Evolutionary conservation across 2,113 vertebrate species (phyloP).

Genomic region (Rhea americana): DNA sequence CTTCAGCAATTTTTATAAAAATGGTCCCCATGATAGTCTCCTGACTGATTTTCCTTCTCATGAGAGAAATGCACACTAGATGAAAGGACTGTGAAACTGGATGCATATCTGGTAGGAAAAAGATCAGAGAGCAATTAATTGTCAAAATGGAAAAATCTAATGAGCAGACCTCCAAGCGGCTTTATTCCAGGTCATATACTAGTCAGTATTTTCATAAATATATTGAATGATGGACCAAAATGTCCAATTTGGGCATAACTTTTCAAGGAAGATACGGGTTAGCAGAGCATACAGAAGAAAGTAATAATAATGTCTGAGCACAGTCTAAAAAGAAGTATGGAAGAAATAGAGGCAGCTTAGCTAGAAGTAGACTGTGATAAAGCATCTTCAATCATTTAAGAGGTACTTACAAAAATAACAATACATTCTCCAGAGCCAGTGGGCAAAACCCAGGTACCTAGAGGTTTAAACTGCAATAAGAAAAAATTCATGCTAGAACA

Average conservation of each 20-base stretch:
- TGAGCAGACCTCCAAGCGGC: neutral
- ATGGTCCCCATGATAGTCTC: too few relatives aligned
- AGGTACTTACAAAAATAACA: neutral
- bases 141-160: neutral
- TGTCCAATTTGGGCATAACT: accelerated
- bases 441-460: neutral
- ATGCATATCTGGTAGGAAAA: neutral
- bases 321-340: neutral
- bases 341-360: neutral
- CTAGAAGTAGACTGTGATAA: neutral
- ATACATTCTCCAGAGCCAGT: neutral
- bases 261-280: neutral
- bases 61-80: neutral
- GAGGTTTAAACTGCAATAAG: neutral
- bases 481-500: neutral
- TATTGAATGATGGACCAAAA: neutral
- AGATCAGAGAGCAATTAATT: neutral
- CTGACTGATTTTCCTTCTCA: too few relatives aligned
- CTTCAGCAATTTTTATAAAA: neutral
- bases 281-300: neutral
- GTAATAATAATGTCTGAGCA: neutral
- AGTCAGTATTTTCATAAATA: neutral
- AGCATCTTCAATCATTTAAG: neutral
- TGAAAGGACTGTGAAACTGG: neutral
- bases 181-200: neutral